phyloP scores from a whole-genome alignment of 2,797 vertebrate species.

The Cercopithecus mitis region DNA sequence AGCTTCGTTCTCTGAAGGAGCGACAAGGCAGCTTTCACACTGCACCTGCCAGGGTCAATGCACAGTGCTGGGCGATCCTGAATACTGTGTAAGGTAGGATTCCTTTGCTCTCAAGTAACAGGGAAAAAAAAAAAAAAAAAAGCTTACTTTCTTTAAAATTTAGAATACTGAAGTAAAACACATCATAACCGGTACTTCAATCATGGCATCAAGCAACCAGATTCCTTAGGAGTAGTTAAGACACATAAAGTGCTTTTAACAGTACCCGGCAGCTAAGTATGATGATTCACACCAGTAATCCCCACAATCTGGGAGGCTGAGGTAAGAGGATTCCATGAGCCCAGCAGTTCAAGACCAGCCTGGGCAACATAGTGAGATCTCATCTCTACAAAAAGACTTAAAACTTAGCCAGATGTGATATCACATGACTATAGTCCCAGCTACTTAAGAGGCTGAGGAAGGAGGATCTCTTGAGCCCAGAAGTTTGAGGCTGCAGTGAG shows the following conservation, averaged over 20 bases:
- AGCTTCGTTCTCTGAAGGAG: not conserved
- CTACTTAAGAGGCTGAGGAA: not conserved
- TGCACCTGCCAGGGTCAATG: not conserved
- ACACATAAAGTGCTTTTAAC: not conserved
- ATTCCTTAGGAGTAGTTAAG: not conserved
- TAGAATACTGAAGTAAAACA: not conserved
- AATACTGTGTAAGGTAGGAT: not conserved
- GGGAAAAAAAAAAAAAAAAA: not conserved
- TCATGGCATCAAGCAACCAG: not conserved
- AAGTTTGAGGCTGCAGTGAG: not conserved
- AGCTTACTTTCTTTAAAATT: not conserved
- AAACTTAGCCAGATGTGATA: not conserved
- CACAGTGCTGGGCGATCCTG: not conserved
- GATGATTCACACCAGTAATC: not conserved
- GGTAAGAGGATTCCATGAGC: not conserved
- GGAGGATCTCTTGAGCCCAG: not conserved
- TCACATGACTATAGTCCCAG: not conserved
- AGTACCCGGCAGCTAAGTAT: not conserved
- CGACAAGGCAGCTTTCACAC: not conserved
- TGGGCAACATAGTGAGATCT: not conserved
- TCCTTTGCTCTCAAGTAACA: not conserved
- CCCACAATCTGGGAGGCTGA: not conserved
- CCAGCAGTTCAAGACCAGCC: not conserved
- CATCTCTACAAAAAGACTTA: not conserved
- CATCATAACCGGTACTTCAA: not conserved